These are phyloP conservation scores for Alethe diademata DNA, from an alignment of 2,113 vertebrate species.

Conservation along the genomic window DNA sequence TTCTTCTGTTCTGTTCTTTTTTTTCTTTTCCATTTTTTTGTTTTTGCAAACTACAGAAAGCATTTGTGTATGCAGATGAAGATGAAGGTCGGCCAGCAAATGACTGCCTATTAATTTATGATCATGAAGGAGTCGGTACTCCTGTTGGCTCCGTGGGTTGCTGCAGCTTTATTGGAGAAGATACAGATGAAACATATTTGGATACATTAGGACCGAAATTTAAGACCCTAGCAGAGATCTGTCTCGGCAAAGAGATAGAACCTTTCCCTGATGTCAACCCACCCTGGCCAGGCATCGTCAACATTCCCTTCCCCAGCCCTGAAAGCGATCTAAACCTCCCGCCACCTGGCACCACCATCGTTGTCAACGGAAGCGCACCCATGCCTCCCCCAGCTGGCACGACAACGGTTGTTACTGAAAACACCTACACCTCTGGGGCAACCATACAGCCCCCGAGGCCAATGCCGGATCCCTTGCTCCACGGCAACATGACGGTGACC, in stretches of 20 bases:
- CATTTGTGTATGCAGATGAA: constrained; percentile 72
- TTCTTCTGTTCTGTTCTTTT: background rate
- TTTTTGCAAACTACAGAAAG: constrained; percentile 81
- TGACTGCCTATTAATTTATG: constrained; percentile 78
- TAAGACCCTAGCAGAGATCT: constrained; percentile 90
- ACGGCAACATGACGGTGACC: constrained; percentile 74
- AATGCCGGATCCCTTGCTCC: constrained; percentile 59
- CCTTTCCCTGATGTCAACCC: constrained; percentile 70
- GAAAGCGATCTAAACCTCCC: constrained; percentile 71
- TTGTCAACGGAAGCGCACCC: constrained; percentile 68
- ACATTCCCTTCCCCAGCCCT: constrained; percentile 43
- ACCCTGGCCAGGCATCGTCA: constrained; percentile 57
- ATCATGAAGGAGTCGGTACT: constrained; percentile 83
- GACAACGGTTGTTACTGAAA: constrained; percentile 59
- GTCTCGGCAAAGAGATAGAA: constrained; percentile 77
- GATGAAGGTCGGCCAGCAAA: constrained; percentile 74
- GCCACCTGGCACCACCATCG: constrained; percentile 70
- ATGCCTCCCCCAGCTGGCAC: constrained; percentile 42
- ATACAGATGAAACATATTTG: constrained; percentile 84
- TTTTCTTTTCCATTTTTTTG: background rate
- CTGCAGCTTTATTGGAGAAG: constrained; percentile 86
- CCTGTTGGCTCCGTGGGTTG: constrained; percentile 86
- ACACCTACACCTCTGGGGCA: constrained; percentile 59
- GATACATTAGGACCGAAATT: constrained; percentile 90
- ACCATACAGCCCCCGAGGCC: constrained; percentile 71